Base-by-base conservation (phyloP, 2,797 vertebrate species). In the Thamnophis elegans region DNA sequence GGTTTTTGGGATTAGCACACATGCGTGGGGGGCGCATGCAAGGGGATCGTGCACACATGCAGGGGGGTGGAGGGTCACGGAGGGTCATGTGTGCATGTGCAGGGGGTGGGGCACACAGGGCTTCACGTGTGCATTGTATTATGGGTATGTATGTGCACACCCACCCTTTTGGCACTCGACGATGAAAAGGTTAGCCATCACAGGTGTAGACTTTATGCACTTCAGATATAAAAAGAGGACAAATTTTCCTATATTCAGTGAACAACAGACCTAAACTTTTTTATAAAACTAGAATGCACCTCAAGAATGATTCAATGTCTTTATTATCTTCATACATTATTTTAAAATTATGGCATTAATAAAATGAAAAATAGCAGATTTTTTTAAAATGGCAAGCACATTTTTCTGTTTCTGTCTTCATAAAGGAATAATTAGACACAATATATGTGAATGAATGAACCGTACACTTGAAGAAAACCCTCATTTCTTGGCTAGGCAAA, bases 291-390 rank as follows among this genome's bases (percentile, higher is more conserved):
- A 55, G 3, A 5, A 10, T 4, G 5, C 4, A 90, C 85, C 18
- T 32, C 42, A 92, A 47, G 47, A 85, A 0, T 0, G 28, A 36
- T 3, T 36, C 0, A 0, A 51, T 0, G 0, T 47, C 14, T 13
- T 1, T 87, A 91, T 53, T n/a, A 73, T 62, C 47, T 86, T 89
- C 42, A 54, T 6, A 47, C 32, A 87, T 65, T 18, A 20, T 78
- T 88, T 54, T 42, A 42, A 42, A 68, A 90, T 68, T 1, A 91
- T 88, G 87, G 16, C 42, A 25, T 25, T 54, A 73, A 90, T 18
- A 73, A 32, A 54, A 53, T 18, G 36, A 87, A 20, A 36, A 54
- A 16, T 11, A 59, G 32, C 56, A 92, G 87, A 0, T 53, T 68
- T 87, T 87, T 36, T 73, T 73, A 32, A 25, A 62, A 42, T 25